Evolutionary conservation across 2,797 vertebrate species (phyloP), one percentile per base, ranked within the genome.

Genomic region (Adrianichthys oophorus): DNA sequence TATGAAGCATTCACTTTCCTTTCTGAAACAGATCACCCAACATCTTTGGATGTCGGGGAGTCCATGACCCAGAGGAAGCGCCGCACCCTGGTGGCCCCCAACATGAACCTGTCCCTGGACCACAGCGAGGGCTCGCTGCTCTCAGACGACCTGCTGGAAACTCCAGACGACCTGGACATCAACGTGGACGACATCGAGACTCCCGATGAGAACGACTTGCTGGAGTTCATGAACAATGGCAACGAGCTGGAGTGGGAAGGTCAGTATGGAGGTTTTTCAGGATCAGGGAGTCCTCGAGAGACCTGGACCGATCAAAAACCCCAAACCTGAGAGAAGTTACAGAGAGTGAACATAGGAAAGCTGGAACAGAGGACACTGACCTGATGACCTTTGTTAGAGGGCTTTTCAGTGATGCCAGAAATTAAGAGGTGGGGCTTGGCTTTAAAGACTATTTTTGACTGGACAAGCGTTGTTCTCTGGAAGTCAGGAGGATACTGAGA

Each of bases 231-330:
- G 60, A 94, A 94, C 5, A 97, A 95, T 0, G 95, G 95, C 48
- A 97, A 96, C 0, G 97, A 99, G n/a, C 87, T 99, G 76, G 97
- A 99, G 70, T 99, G 97, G 96, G 96, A 99, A 91, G 96, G 96
- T 98, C 73, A 90, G 88, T 3, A 91, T n/a, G 18, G 32, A 0
- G 89, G 18, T 0, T 3, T 48, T 3, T 7, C 7, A 7, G 26
- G 26, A 26, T 26, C 26, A 7, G 26, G 26, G 26, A 5, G 7
- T 26, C 26, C 6, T 26, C 26, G n/a, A 26, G 1, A 26, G 26
- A 26, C 26, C 26, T 26, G 26, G 26, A 26, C 26, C 26, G 6
- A 26, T 26, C 26, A 26, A 7, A 26, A 7, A 26, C 26, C 7
- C 26, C 26, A 26, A 26, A 26, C 26, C 6, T 0, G 26, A 26